Conservation (phyloP, 2,113 vertebrate species). For the Lampris incognitus region DNA sequence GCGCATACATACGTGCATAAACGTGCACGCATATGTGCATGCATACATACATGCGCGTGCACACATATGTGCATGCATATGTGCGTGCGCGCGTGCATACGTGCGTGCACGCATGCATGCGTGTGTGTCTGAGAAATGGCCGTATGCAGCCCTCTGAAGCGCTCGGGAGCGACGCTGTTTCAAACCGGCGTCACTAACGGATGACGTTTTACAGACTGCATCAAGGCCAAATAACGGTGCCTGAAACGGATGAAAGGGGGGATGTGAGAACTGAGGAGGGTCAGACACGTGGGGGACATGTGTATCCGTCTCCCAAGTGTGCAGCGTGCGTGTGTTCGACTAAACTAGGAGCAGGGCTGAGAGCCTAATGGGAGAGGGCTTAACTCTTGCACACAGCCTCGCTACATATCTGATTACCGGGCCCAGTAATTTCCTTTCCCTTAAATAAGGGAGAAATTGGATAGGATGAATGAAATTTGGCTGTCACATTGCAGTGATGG, state of each 20-base stretch:
- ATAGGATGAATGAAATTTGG: constrained; percentile 87
- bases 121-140: constrained; percentile 23
- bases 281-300: constrained; percentile 70
- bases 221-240: constrained; percentile 74
- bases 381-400: constrained; percentile 83
- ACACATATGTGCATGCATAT: no score
- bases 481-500: constrained; percentile 83
- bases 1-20: no score
- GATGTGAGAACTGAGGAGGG: constrained; percentile 72
- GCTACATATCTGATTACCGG: constrained; percentile 87
- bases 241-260: constrained; percentile 69
- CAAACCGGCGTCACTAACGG: constrained; percentile 70
- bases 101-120: no score
- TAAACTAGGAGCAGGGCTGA: constrained; percentile 74
- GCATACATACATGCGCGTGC: no score
- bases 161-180: constrained; percentile 70
- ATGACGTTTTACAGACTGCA: constrained; percentile 73
- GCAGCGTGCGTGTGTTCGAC: constrained; percentile 58
- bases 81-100: no score
- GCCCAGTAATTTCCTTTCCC: constrained; percentile 85
- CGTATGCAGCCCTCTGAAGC: constrained; percentile 64
- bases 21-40: no score
- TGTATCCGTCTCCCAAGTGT: constrained; percentile 55
- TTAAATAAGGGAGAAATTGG: constrained; percentile 87
- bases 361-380: constrained; percentile 86